Evolutionary conservation across 2,888 invertebrate species (phyloP).

Genomic region (Drymonia ruficornis): DNA sequence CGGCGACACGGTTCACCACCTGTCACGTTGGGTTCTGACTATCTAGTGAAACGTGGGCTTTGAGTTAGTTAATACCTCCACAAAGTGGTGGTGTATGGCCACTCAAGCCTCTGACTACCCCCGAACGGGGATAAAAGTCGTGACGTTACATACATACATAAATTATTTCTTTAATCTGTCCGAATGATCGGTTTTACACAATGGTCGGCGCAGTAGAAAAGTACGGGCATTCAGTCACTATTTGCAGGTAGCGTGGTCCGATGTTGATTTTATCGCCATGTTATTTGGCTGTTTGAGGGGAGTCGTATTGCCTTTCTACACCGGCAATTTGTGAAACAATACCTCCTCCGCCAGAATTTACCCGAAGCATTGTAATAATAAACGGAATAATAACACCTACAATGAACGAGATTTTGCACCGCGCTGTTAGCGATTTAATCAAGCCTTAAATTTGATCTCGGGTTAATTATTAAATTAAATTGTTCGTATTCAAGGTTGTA

Average conservation of each 20-base stretch:
- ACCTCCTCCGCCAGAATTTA: constrained; percentile 36
- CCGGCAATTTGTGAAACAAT: constrained; percentile 61
- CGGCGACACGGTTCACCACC: too few species aligned
- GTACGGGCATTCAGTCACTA: constrained; percentile 43
- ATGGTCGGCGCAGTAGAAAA: constrained; percentile 22
- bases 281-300: constrained; percentile 48
- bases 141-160: too few species aligned
- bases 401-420: constrained; percentile 25
- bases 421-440: constrained; percentile 41
- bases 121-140: too few species aligned
- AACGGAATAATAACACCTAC: constrained; percentile 40
- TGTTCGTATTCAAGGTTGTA: constrained; percentile 18
- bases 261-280: constrained; percentile 56
- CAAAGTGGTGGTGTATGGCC: too few species aligned
- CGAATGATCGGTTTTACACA: constrained; percentile 1
- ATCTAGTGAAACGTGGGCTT: too few species aligned
- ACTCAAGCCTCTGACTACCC: too few species aligned
- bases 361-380: constrained; percentile 42
- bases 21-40: too few species aligned
- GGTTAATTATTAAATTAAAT: constrained; percentile 39
- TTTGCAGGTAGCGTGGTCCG: constrained; percentile 44
- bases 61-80: too few species aligned
- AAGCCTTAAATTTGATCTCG: constrained; percentile 40
- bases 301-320: constrained; percentile 48
- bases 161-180: constrained; percentile 1